A percentile compares a stretch with the other conserved stretches of the same genome.
Conservation (phyloP, 1,140 invertebrate species). For the Papilio glaucus region DNA sequence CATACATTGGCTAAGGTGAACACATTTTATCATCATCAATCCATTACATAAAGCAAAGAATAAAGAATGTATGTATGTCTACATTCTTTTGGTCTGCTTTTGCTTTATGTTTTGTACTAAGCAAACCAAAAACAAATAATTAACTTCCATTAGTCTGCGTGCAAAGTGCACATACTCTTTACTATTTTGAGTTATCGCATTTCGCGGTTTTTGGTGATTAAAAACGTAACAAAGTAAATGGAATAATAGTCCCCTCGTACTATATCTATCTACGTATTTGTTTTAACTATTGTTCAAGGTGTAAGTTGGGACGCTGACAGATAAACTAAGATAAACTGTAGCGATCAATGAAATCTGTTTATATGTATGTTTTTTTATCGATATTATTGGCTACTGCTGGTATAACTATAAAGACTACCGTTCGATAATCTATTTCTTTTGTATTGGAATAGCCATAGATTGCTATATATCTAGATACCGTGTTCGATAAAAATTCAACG, state of each 20-base stretch:
- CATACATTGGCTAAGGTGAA: background rate
- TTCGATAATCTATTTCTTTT: background rate
- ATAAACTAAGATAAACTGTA: background rate
- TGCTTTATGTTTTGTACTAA: background rate
- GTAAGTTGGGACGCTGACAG: background rate
- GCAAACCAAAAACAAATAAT: background rate
- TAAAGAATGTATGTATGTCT: too few relatives aligned
- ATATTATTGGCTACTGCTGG: background rate
- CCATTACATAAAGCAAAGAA: too few relatives aligned
- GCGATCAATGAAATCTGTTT: background rate
- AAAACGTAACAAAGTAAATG: too few relatives aligned
- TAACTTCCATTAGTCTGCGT: too few relatives aligned
- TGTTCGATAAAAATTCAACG: too few relatives aligned
- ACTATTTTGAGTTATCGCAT: too few relatives aligned
- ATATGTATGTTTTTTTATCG: background rate
- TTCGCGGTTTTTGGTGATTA: too few relatives aligned
- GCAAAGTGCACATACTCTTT: too few relatives aligned
- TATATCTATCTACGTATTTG: background rate
- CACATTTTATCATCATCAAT: background rate
- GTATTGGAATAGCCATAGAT: background rate
- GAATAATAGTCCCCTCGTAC: background rate
- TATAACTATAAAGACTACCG: background rate
- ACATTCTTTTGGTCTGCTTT: background rate
- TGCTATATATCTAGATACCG: too few relatives aligned
- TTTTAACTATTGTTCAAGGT: background rate